phyloP scores from a whole-genome alignment of 2,797 vertebrate genomes.

The Brachyrhaphis roseni region DNA sequence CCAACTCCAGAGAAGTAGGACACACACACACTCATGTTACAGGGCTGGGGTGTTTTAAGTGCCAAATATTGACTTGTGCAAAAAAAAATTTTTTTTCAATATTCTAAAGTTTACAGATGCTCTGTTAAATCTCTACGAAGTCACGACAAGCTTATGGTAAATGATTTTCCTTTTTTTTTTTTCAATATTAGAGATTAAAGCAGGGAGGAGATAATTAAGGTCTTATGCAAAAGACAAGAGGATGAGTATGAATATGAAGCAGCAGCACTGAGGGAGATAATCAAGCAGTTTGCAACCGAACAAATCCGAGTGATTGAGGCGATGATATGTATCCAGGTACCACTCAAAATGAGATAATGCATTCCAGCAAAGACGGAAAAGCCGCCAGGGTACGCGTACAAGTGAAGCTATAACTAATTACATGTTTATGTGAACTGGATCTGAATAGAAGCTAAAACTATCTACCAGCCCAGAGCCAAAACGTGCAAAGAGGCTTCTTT shows the following conservation, averaged over 20 bases:
- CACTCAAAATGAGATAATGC: slow-evolving; percentile 28
- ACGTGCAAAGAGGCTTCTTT: slow-evolving; percentile 8
- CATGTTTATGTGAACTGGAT: slow-evolving; percentile 34
- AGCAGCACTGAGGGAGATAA: slow-evolving; percentile 8
- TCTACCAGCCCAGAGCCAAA: slow-evolving; percentile 16
- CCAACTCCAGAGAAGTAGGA: slow-evolving; percentile 70
- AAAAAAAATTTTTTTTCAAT: slow-evolving; percentile 12
- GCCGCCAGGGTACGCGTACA: slow-evolving; percentile 26
- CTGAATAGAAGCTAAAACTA: slow-evolving; percentile 15
- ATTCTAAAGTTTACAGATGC: slow-evolving; percentile 38
- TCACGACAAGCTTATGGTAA: slow-evolving; percentile 6
- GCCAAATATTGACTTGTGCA: slow-evolving; percentile 15
- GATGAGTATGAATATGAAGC: slow-evolving; percentile 9
- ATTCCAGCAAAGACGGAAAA: slow-evolving; percentile 42
- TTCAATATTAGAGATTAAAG: slow-evolving; percentile 15
- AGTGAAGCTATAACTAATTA: slow-evolving; percentile 10
- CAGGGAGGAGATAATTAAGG: slow-evolving; percentile 24
- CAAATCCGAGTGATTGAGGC: slow-evolving; percentile 14
- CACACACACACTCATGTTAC: slow-evolving; percentile 58
- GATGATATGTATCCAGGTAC: slow-evolving; percentile 14
- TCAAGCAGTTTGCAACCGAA: slow-evolving; percentile 2
- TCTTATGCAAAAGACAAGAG: slow-evolving; percentile 4
- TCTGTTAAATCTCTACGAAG: slow-evolving; percentile 20
- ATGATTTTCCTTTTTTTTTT: slow-evolving; percentile 4
- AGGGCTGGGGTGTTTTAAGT: slow-evolving; percentile 52